Evolutionary conservation across 2,888 invertebrate genomes (phyloP), one percentile per base, ranked within the genome.

Genomic region (Eristalis arbustorum): DNA sequence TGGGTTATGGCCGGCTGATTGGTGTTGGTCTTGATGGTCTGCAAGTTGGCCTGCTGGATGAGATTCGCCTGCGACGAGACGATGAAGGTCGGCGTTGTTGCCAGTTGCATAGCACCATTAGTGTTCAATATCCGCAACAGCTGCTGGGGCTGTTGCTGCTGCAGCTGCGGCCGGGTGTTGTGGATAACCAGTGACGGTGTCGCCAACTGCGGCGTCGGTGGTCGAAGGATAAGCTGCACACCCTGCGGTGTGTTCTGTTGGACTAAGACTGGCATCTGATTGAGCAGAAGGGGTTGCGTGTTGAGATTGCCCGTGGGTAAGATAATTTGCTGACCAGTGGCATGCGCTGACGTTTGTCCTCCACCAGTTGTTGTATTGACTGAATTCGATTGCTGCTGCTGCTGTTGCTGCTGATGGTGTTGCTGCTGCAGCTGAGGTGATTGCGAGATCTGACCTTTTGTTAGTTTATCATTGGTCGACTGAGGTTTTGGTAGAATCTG

Each of bases 171-270:
- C 22, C 93, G 90, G n/a, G 91, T 81, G 78, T 93, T 93, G 73
- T 93, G 93, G 64, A 93, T 93, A 18, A 93, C 92, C 82, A 93
- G 89, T 59, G 93, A 93, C 0, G 93, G 93, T 8, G 93, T 91
- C 25, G 92, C 93, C 79, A 94, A 88, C 90, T 94, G 94, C 8
- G 94, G 93, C 77, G 95, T 93, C 77, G 95, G 95, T 78, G 96
- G 95, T 89, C 96, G 93, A 89, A 96, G 93, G 89, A 96, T 96
- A 88, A 96, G 94, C 91, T 96, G 96, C 75, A 96, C 95, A 64
- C 95, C 95, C 89, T 95, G 95, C 68, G 95, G 94, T 1, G 94
- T 93, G 90, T 95, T 94, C 90, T 95, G 95, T 89, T 95, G 95
- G 84, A 95, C 94, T 89, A 95, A 91, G 88, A 95, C 94, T 68